Base-by-base conservation (phyloP, 2,888 invertebrate genomes). In the Chironomus riparius region DNA sequence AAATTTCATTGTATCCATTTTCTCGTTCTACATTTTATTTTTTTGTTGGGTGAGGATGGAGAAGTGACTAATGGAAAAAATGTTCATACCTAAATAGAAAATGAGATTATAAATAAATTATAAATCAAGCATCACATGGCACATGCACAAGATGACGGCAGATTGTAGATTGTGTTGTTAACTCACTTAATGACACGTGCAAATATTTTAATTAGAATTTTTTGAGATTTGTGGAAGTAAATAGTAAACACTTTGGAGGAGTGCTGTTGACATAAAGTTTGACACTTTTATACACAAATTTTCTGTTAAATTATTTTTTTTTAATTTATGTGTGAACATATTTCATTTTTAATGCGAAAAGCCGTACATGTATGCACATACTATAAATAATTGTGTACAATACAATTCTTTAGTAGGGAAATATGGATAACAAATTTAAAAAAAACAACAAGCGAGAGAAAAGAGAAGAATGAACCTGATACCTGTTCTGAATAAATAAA, bases 401-500 rank as follows among this genome's bases (percentile, higher is more conserved):
- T 38, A 38, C 38, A 38, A 38, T 7, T 10, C 38, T 38, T 38
- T 38, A 1, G 38, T 38, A 38, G 38, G 38, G 38, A 38, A 38
- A 38, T 38, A 38, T 38, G 38, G 38, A 7, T 38, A 38, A 38
- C 38, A 38, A 38, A 38, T 38, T n/a, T n/a, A n/a, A n/a, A n/a
- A 38, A 38, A 38, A 38, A 28, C 5, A 38, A 38, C 15, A 50
- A 15, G 4, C 56, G 50, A 50, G 28, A 28, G 50, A 50, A 50
- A 15, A 50, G 50, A 15, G 56, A 56, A 50, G 50, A 50, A 50
- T 50, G 15, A 56, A 56, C 38, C n/a, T 56, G 56, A 56, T 56
- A 72, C 72, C 72, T 72, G 72, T 72, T 72, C 62, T 62, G 72
- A 72, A 72, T 72, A 38, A 62, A 62, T 38, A 72, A 71, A 47